These are phyloP conservation scores for Hypolimnas misippus DNA, from an alignment of 2,888 invertebrate genomes.

Conservation along the genomic window DNA sequence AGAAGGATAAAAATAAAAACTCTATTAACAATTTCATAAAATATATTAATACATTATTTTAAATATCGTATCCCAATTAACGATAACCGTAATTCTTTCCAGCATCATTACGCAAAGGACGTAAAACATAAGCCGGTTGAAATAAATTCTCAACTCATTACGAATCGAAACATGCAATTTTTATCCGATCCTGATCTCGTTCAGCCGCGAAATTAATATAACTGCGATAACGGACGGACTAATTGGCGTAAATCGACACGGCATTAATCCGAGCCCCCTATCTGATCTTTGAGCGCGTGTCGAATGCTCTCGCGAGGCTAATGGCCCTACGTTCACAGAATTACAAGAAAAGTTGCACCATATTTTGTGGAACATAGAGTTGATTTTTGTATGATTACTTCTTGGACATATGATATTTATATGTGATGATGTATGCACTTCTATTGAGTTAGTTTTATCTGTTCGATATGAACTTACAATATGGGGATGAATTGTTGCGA, in stretches of 20 bases:
- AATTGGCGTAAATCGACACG: conserved; percentile 41
- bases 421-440: neutral
- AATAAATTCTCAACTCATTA: neutral
- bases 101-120: neutral
- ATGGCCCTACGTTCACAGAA: neutral
- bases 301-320: conserved; percentile 7
- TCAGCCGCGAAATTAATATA: conserved; percentile 18
- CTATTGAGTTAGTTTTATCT: conserved; percentile 39
- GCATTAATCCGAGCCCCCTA: conserved; percentile 31
- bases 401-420: neutral
- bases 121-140: neutral
- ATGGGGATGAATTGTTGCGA: conserved; percentile 6
- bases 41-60: too few species aligned
- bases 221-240: conserved; percentile 33
- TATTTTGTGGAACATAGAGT: neutral
- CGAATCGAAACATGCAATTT: conserved; percentile 2
- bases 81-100: too few species aligned
- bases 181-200: conserved; percentile 24
- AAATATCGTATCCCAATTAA: too few species aligned
- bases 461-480: conserved; percentile 23
- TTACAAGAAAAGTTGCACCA: neutral
- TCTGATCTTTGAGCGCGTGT: conserved; percentile 28
- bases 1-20: too few species aligned
- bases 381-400: neutral
- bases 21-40: too few species aligned